Percentiles rank a stretch among this genome's conserved stretches.
Evolutionary conservation across 2,797 vertebrate species (phyloP).

Genomic region (Characodon lateralis): DNA sequence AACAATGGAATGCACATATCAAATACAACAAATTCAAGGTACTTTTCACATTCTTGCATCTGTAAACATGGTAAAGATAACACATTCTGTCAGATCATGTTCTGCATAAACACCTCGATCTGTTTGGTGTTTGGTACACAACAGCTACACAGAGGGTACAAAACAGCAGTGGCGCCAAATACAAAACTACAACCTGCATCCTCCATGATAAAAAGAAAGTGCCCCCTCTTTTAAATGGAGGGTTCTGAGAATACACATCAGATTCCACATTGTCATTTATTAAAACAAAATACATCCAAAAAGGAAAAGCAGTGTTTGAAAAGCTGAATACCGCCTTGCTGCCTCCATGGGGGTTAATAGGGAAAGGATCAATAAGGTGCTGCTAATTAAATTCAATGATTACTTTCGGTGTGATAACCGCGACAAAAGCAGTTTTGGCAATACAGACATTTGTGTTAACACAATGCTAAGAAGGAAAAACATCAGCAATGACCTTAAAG

Average conservation of each 20-base stretch:
- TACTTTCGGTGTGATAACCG: neutral
- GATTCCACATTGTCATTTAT: neutral
- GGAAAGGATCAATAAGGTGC: neutral
- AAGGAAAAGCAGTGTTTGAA: neutral
- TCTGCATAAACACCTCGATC: constrained; percentile 37
- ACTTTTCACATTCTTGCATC: constrained; percentile 74
- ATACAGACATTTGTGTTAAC: neutral
- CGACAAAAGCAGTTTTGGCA: neutral
- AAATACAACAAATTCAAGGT: constrained; percentile 60
- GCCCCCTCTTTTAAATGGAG: neutral
- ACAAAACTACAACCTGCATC: constrained; percentile 46
- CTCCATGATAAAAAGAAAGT: constrained; percentile 1
- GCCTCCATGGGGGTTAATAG: neutral
- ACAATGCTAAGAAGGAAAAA: neutral
- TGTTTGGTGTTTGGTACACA: constrained; percentile 34
- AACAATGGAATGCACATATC: constrained; percentile 75
- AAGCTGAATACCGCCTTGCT: neutral
- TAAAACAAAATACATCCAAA: neutral
- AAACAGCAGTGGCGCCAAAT: constrained; percentile 60
- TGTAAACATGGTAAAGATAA: constrained; percentile 74
- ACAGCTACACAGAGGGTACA: constrained; percentile 58
- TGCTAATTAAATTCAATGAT: neutral
- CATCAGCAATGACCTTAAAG: neutral
- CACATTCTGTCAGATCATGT: constrained; percentile 69
- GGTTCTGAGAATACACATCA: neutral